A percentile compares a stretch with the other conserved stretches of the same genome.
phyloP scores from a whole-genome alignment of 2,113 vertebrate genomes.

The Pleuronectes platessa region DNA sequence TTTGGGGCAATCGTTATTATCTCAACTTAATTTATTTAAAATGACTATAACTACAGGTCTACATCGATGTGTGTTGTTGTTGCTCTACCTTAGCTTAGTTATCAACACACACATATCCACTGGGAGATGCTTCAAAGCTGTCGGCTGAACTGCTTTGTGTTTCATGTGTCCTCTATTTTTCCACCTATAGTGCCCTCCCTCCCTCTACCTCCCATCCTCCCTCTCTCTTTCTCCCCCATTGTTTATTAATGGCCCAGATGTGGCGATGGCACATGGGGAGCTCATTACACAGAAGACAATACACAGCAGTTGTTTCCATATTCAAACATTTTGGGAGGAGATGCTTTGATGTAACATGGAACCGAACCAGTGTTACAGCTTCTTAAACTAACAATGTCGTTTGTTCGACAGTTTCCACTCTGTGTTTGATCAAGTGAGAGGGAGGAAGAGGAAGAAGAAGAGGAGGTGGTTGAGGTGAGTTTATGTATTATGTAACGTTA shows the following conservation, averaged over 20 bases:
- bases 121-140: constrained; percentile 69
- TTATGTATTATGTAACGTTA: constrained; percentile 61
- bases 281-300: constrained; percentile 73
- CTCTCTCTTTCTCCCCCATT: constrained; percentile 20
- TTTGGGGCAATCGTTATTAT: not conserved
- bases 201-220: no score
- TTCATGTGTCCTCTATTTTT: constrained; percentile 66
- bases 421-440: constrained; percentile 60
- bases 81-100: not conserved
- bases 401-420: constrained; percentile 58
- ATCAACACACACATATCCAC: constrained; percentile 23
- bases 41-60: not conserved
- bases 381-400: constrained; percentile 55
- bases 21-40: not conserved
- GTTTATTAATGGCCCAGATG: constrained; percentile 78
- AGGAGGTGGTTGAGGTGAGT: constrained; percentile 10
- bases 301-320: constrained; percentile 68
- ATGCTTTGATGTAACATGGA: constrained; percentile 69
- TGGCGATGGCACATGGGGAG: constrained; percentile 60
- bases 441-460: constrained; percentile 40
- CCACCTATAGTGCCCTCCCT: constrained; percentile 8
- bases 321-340: constrained; percentile 72
- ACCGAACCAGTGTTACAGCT: constrained; percentile 34
- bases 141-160: constrained; percentile 64
- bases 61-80: constrained; percentile 1